Evolutionary conservation across 2,888 invertebrate species (phyloP), one percentile per base, ranked within the genome.

Genomic region (Deilephila elpenor): DNA sequence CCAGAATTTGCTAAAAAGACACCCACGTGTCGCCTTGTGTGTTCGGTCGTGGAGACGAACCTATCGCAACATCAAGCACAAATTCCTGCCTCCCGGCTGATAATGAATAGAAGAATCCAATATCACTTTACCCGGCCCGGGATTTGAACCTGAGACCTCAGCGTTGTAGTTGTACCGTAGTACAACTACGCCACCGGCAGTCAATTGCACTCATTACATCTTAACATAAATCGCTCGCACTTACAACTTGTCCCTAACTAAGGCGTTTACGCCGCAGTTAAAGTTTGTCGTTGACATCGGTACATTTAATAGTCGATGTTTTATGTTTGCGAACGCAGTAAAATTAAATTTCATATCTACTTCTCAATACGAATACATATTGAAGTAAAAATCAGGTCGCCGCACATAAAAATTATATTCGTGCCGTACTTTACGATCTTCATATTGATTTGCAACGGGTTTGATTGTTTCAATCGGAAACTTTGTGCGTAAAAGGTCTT

Each of bases 281-380:
- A 86, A 88, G 80, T 86, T 86, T 81, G 80, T 81, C 83, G 85
- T 85, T 86, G 86, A 87, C 86, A 83, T 78, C 79, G 78, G 76
- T 76, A 73, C 76, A 78, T 80, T 81, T 84, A 82, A 83, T 84
- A 83, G 81, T 75, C 74, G 76, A 73, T 77, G 76, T 75, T 81
- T 78, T 78, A 78, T 76, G 76, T 71, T 71, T 73, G 71, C 60
- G 76, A 75, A 75, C 74, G 72, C 73, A 75, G 74, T 75, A 73
- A 75, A 76, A 76, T 75, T 77, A 75, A 73, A 76, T 77, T 80
- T 75, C 51, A 74, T 78, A 74, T 73, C 78, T 75, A 75, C 75
- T 60, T 71, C 25, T 62, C 60, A 25, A 74, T 71, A 74, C 67
- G 44, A 25, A 74, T 71, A 74, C 67, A 44, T 70, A 20, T 70